Evolutionary conservation across 1,140 invertebrate species (phyloP), one percentile per base, ranked within the genome.

Genomic region (Drosophila eugracilis): DNA sequence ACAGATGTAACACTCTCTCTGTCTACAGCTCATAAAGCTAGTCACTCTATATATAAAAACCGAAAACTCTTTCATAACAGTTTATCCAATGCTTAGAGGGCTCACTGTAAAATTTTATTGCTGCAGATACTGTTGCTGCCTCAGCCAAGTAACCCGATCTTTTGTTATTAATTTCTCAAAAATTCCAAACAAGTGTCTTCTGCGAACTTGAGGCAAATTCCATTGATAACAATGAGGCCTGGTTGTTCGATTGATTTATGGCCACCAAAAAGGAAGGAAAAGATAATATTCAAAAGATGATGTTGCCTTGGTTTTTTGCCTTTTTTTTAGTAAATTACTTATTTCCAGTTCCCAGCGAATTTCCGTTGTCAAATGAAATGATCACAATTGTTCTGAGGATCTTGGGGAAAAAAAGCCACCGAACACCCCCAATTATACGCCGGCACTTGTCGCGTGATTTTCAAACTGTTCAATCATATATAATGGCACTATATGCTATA

Each of bases 381-480:
- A 41, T 48, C 26, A 6, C 52, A 70, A 70, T 58, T 71, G 65
- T 32, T 36, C 14, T 28, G 24, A 4, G 39, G 28, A 15, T 22
- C 14, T 32, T 1, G 26, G 30, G 30, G 12, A n/a, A 21, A n/a
- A 10, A 30, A 24, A 22, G 32, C 10, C 26, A 14, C 44, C 28
- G 12, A 15, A 3, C 22, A 19, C 22, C 6, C 9, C 22, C 19
- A 19, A 72, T 73, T 60, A 73, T 53, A 28, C 28, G 48, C 39
- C 30, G 69, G 32, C 44, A 67, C 63, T 66, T 66, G 63, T 66
- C 45, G 63, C 45, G 65, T 67, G 65, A 36, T 67, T 67, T 36
- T 55, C 17, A 70, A 70, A 48, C 66, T 57, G 49, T 57, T 67
- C 62, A 67, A 67, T 67, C 62, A 28, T 21, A 49, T 60, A 52